Evolutionary conservation across 2,113 vertebrate genomes (phyloP), one percentile per base, ranked within the genome.

Genomic region (Tursiops truncatus): DNA sequence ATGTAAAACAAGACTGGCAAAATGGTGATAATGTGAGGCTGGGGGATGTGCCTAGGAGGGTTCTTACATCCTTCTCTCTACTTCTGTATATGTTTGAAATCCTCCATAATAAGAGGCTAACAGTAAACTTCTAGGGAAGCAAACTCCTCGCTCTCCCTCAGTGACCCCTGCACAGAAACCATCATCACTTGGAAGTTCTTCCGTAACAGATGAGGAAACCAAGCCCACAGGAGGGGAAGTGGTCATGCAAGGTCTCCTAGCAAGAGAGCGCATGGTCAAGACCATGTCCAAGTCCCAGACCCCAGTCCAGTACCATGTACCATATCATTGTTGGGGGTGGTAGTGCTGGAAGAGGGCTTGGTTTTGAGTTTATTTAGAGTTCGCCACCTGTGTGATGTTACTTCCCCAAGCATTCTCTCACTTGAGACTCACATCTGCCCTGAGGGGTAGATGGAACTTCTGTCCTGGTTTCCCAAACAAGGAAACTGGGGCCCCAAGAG

Each of bases 241-340:
- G 21, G 21, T 20, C 36, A n/a, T 44, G 36, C 50, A 91, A 70
- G 8, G 0, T n/a, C 36, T 67, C 74, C 63, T 8, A n/a, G 89
- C 36, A 70, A 58, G 38, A 31, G 8, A 44, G 13, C 1, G 1
- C 31, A 25, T 14, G 5, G 77, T 82, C 36, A 70, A 44, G 65
- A 68, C 28, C 53, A 21, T 0, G 28, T 13, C 81, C 70, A 38
- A 38, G 60, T n/a, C 44, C 80, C 6, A 6, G 91, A 9, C 10
- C 4, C 0, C 26, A 1, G n/a, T 77, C 60, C 50, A 56, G 13
- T 65, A 28, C 41, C 44, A 41, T 0, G 12, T 5, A n/a, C 18
- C 20, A 9, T n/a, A 14, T 70, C 44, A 31, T 20, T 28, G 18
- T 68, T 11, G 9, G 28, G 4, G 14, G 6, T 53, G 67, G 20